Conservation (phyloP, 2,888 invertebrate genomes). For the Caenorhabditis parvicauda region DNA sequence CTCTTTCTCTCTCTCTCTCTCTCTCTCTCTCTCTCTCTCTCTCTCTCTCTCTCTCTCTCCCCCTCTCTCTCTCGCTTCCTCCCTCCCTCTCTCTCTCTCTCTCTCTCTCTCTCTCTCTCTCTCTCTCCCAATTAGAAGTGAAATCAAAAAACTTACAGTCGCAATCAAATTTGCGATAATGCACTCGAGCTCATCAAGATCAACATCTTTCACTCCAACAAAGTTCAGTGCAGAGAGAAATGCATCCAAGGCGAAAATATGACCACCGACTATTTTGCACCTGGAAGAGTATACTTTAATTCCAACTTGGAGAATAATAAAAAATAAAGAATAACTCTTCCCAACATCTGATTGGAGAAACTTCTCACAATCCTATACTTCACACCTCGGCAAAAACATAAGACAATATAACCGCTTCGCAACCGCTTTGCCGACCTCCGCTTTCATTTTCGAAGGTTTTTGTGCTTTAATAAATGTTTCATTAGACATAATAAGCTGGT, state of each 20-base stretch:
- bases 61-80: background rate
- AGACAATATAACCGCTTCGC: no score
- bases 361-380: no score
- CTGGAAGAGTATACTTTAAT: no score
- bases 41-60: background rate
- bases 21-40: background rate
- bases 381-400: no score
- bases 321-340: background rate
- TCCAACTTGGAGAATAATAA: no score
- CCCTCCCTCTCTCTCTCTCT: background rate
- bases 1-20: background rate
- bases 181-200: constrained; percentile 90
- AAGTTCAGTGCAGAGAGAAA: constrained; percentile 80
- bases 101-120: background rate
- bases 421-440: no score
- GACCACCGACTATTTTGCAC: constrained; percentile 67
- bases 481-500: no score
- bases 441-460: no score
- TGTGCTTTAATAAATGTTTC: no score
- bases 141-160: constrained; percentile 68
- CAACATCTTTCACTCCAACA: constrained; percentile 79
- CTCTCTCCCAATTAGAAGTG: background rate
- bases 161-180: constrained; percentile 92
- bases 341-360: constrained; percentile 1
- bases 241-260: constrained; percentile 83